Base-by-base conservation (phyloP, 2,113 vertebrate genomes). In the Paracanthobrama guichenoti region DNA sequence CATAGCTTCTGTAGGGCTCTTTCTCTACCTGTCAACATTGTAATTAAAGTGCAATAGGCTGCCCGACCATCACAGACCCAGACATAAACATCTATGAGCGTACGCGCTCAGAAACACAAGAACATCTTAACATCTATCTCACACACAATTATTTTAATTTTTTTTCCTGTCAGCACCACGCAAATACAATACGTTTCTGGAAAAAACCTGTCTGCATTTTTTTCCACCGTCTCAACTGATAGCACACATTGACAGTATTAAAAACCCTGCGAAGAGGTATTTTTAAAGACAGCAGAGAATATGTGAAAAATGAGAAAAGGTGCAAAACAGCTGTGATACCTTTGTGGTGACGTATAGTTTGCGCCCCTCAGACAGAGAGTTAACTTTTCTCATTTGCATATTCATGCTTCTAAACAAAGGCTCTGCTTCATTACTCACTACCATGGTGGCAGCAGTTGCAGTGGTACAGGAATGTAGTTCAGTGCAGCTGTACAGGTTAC, bases 271-370 rank as follows among this genome's bases (percentile, higher is more conserved):
- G 0, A 28, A 55, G 18, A 64, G 57, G 42, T 88, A 81, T 85
- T 86, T 87, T 87, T 84, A 76, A 83, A 82, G 66, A 6, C 57
- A 83, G 59, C 48, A 75, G 73, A 73, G 46, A 85, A 80, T 69
- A 85, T 84, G 78, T 53, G 50, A 66, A 86, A 86, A 44, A 14
- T 50, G 50, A 80, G 84, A 83, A 77, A 55, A 90, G 79, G 86
- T 87, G 87, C 88, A 89, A 90, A 90, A 84, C 85, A n/a, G 44
- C 81, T 87, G 86, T 69, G 88, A 88, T 89, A 64, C 42, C 48
- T 46, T 7, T 3, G 76, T 80, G 48, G 48, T 50, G 62, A 50
- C 80, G 9, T 85, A 78, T 14, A 64, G 12, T 14, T 22, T 73
- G 79, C 64, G 2, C n/a, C 62, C 84, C 72, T 82, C 81, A 85